These are phyloP conservation scores for Scaptomyza flava DNA, from an alignment of 2,888 invertebrate species.

Conservation along the genomic window DNA sequence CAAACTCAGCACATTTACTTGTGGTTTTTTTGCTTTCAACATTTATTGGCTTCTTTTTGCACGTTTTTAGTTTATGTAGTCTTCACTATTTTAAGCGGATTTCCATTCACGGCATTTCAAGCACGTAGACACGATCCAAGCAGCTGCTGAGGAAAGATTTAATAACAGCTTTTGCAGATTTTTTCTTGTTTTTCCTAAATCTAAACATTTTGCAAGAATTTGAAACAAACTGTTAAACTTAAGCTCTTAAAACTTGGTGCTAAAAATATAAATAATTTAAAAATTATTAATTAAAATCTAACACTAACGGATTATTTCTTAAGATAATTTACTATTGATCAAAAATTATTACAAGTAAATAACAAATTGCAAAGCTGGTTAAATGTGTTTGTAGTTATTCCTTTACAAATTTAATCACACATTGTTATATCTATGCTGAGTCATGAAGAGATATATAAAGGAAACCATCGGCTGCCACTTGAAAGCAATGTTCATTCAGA, in stretches of 20 bases:
- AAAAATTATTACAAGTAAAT: not conserved
- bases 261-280: not conserved
- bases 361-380: not conserved
- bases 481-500: constrained; percentile 11
- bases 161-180: not conserved
- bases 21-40: too few relatives aligned
- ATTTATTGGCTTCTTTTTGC: too few relatives aligned
- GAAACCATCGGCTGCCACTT: constrained; percentile 9
- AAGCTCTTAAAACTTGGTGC: not conserved
- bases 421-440: not conserved
- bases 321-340: not conserved
- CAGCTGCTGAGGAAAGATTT: not conserved
- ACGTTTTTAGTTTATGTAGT: not conserved
- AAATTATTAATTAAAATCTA: too few relatives aligned
- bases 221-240: not conserved
- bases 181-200: not conserved
- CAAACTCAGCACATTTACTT: too few relatives aligned
- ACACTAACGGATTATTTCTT: too few relatives aligned
- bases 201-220: not conserved
- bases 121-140: not conserved
- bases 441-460: constrained; percentile 3
- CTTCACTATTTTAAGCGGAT: not conserved
- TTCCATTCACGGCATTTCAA: not conserved
- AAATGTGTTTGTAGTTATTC: not conserved
- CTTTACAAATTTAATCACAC: constrained; percentile 16